Conservation (phyloP, 2,113 vertebrate genomes). For the Seriola rivoliana region DNA sequence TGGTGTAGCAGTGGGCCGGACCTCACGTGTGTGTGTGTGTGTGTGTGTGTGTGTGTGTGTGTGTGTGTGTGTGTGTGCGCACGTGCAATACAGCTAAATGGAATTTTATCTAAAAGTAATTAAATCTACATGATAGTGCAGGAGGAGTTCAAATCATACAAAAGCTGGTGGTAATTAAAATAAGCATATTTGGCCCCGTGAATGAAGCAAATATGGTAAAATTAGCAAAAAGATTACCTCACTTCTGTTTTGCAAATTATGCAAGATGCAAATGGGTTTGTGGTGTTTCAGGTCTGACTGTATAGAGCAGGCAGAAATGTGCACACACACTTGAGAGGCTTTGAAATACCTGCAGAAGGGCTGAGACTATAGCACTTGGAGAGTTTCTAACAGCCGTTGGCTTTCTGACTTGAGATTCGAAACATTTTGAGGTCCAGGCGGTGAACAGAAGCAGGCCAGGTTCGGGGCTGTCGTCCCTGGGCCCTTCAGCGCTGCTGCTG, state of each 20-base stretch:
- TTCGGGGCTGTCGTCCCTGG: conserved; percentile 21
- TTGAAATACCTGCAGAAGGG: conserved; percentile 40
- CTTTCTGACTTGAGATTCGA: conserved; percentile 24
- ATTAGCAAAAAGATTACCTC: conserved; percentile 12
- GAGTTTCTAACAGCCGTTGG: conserved; percentile 4
- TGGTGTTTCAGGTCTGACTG: conserved; percentile 27
- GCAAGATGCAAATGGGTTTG: conserved; percentile 33
- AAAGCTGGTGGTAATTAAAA: conserved; percentile 43
- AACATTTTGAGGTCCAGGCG: conserved; percentile 13
- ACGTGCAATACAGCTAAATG: conserved; percentile 11
- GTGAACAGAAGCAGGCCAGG: conserved; percentile 31
- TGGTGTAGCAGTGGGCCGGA: conserved; percentile 43
- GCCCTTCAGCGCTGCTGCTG: conserved; percentile 36
- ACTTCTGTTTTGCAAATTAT: conserved; percentile 12
- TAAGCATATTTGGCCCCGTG: conserved; percentile 1
- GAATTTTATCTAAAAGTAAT: conserved; percentile 41
- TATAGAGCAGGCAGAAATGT: conserved; percentile 12
- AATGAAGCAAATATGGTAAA: conserved; percentile 15
- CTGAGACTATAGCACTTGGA: conserved; percentile 8
- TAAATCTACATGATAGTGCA: conserved; percentile 39
- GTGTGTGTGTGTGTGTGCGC: conserved; percentile 2
- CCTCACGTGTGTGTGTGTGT: conserved; percentile 19
- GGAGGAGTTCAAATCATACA: conserved; percentile 16
- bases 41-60: not conserved
- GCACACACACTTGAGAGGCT: not conserved